Evolutionary conservation across 2,888 invertebrate species (phyloP).

Genomic region (Drosophila helvetica): DNA sequence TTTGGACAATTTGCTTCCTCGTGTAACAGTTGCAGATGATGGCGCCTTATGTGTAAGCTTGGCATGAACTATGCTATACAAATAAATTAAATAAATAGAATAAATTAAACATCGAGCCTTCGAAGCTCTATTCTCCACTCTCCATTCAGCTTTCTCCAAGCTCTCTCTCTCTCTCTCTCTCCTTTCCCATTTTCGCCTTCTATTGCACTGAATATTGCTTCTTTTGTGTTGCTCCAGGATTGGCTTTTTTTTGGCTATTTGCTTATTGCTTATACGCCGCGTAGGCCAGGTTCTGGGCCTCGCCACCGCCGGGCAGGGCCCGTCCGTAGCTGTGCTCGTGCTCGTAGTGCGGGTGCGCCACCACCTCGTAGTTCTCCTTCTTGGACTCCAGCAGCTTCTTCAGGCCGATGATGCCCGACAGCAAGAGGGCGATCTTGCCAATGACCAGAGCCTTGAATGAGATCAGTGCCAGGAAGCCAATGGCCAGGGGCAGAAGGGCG

Average conservation of each 20-base stretch:
- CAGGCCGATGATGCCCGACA: slow-evolving; percentile 89
- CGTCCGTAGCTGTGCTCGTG: slow-evolving; percentile 88
- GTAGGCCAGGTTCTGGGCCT: slow-evolving; percentile 90
- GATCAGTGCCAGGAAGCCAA: slow-evolving; percentile 90
- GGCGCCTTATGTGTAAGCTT: slow-evolving; percentile 61
- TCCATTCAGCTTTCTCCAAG: slow-evolving; percentile 11
- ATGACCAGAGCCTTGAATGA: slow-evolving; percentile 93
- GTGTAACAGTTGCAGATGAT: slow-evolving; percentile 45
- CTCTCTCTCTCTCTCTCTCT: slow-evolving; percentile 27
- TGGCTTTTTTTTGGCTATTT: slow-evolving; percentile 37
- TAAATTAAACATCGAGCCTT: slow-evolving; percentile 67
- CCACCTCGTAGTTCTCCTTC: slow-evolving; percentile 91
- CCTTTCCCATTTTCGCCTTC: slow-evolving; percentile 44
- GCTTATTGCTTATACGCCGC: slow-evolving; percentile 85
- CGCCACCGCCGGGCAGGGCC: slow-evolving; percentile 85
- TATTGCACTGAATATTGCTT: slow-evolving; percentile 72
- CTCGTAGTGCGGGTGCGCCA: slow-evolving; percentile 88
- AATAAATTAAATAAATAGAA: slow-evolving; percentile 79
- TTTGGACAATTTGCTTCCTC: slow-evolving; percentile 13
- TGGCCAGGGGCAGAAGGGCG: slow-evolving; percentile 90
- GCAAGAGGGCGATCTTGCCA: slow-evolving; percentile 92
- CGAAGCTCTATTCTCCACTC: slow-evolving; percentile 24
- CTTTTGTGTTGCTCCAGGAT: slow-evolving; percentile 1
- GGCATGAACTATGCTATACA: slow-evolving; percentile 69
- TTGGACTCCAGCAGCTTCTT: slow-evolving; percentile 90